Evolutionary conservation across 2,888 invertebrate species (phyloP).

Genomic region (Erebia palarica): DNA sequence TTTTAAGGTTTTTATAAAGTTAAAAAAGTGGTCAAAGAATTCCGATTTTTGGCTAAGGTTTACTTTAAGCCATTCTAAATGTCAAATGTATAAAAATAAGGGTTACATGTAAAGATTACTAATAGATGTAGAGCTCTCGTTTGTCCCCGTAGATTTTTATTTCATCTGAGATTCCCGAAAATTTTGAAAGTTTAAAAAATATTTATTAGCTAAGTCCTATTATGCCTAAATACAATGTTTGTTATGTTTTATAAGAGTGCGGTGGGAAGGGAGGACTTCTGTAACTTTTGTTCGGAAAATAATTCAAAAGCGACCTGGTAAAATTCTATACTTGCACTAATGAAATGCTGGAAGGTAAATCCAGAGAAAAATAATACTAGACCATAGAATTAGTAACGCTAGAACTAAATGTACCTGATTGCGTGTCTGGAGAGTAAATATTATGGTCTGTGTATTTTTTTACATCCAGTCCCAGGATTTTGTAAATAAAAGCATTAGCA

Average conservation of each 20-base stretch:
- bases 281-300: background rate
- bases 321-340: background rate
- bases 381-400: conserved; percentile 25
- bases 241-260: no score
- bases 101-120: no score
- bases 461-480: conserved; percentile 16
- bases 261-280: background rate
- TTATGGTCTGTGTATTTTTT: conserved; percentile 31
- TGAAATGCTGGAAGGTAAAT: conserved; percentile 48
- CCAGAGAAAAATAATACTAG: conserved; percentile 33
- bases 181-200: no score
- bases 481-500: conserved; percentile 31
- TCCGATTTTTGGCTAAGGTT: no score
- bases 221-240: no score
- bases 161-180: no score
- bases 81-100: no score
- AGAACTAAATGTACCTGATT: conserved; percentile 24
- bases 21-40: no score
- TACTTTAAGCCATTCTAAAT: no score
- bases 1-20: background rate
- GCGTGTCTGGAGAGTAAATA: conserved; percentile 25
- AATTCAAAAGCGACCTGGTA: background rate
- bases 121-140: no score
- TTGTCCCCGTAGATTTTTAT: no score
- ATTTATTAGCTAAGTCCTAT: no score